These are phyloP conservation scores for Nothocercus julius DNA, from an alignment of 2,113 vertebrate genomes.

Conservation along the genomic window DNA sequence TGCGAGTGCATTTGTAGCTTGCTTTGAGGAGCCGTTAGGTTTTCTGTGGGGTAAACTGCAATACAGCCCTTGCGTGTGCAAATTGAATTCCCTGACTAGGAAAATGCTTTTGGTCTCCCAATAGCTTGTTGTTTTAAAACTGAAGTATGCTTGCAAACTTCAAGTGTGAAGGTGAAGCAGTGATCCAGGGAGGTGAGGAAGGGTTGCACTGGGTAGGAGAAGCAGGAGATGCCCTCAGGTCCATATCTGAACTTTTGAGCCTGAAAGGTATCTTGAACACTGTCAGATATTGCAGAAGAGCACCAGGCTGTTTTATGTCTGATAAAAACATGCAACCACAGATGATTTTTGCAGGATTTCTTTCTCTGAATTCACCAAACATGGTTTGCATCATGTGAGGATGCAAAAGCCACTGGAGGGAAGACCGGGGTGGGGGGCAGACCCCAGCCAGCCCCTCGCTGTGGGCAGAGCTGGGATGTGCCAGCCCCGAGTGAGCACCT, in stretches of 20 bases:
- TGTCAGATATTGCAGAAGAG: not conserved
- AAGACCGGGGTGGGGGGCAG: no score
- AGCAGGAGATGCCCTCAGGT: not conserved
- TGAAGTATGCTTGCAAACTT: not conserved
- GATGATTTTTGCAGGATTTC: not conserved
- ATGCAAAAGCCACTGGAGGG: not conserved
- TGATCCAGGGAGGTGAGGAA: fast-evolving
- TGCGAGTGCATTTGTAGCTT: not conserved
- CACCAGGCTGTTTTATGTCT: not conserved
- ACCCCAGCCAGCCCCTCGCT: not conserved
- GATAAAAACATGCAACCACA: not conserved
- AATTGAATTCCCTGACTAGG: not conserved
- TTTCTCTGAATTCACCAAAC: not conserved
- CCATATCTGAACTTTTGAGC: not conserved
- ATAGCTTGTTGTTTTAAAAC: not conserved
- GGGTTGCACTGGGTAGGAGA: fast-evolving
- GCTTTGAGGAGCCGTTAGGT: not conserved
- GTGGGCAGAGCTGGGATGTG: not conserved
- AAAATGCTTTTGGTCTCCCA: not conserved
- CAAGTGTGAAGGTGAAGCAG: not conserved
- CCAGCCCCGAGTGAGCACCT: not conserved
- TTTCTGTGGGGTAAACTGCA: not conserved
- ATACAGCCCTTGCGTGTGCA: not conserved
- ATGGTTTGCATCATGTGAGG: not conserved
- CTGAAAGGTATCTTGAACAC: no score